A percentile compares a stretch with the other conserved stretches of the same genome.
Conservation (phyloP, 1,140 invertebrate species). For the Drosophila albomicans region DNA sequence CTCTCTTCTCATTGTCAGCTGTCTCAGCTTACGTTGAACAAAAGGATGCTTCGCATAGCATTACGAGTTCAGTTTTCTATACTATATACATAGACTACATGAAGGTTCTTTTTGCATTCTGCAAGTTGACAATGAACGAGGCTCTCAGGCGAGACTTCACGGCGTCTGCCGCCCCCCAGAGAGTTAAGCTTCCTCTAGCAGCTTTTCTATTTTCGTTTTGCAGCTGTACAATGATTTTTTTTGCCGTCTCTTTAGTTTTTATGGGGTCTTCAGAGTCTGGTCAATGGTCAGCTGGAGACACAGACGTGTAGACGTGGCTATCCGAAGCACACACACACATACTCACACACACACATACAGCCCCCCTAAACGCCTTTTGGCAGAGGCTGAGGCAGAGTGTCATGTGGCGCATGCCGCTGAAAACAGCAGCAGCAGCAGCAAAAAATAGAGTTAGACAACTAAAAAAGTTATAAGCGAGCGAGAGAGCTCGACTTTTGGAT, state of each 20-base stretch:
- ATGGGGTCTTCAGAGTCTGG: slow-evolving; percentile 58
- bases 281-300: slow-evolving; percentile 66
- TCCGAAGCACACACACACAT: not conserved
- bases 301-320: slow-evolving; percentile 24
- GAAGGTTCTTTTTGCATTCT: not conserved
- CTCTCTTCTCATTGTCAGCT: not conserved
- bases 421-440: slow-evolving; percentile 7
- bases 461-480: no score
- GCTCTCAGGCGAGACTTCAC: slow-evolving; percentile 69
- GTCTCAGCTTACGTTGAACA: slow-evolving; percentile 64
- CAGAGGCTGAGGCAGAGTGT: slow-evolving; percentile 74
- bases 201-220: slow-evolving; percentile 59
- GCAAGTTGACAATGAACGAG: slow-evolving; percentile 62
- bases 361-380: slow-evolving; percentile 11
- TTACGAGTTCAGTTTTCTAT: slow-evolving; percentile 17
- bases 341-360: not conserved
- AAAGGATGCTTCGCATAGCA: slow-evolving; percentile 57
- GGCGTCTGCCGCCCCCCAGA: slow-evolving; percentile 43
- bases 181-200: slow-evolving; percentile 21
- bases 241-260: slow-evolving; percentile 22
- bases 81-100: not conserved
- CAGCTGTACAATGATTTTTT: not conserved
- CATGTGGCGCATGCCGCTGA: slow-evolving; percentile 75
- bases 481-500: no score
- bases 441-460: not conserved